Conservation (phyloP, 2,888 invertebrate species). For the Melanotus villosus region DNA sequence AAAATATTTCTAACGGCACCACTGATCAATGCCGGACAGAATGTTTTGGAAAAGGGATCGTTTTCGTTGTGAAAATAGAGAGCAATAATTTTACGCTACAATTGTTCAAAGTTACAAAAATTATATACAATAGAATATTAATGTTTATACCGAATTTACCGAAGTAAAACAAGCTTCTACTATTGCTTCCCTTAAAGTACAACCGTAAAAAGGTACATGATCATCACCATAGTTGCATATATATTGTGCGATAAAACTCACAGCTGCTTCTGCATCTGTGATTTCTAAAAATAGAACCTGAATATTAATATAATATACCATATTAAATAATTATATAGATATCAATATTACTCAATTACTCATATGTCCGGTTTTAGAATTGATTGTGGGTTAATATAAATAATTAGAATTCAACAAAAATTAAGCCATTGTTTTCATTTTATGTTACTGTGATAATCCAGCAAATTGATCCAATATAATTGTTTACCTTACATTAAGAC, state of each 20-base stretch:
- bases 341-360: no score
- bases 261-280: conserved; percentile 51
- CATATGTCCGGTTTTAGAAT: no score
- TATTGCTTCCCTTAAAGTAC: conserved; percentile 53
- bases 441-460: no score
- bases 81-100: conserved; percentile 56
- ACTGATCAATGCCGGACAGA: conserved; percentile 53
- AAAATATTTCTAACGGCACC: conserved; percentile 52
- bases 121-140: no score
- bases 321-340: background rate
- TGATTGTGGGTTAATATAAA: no score
- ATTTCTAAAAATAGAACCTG: conserved; percentile 13
- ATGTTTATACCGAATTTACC: conserved; percentile 29
- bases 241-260: conserved; percentile 52
- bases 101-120: no score
- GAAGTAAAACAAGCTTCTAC: conserved; percentile 27
- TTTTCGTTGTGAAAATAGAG: conserved; percentile 59
- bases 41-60: conserved; percentile 55
- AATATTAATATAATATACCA: background rate
- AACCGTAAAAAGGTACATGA: conserved; percentile 52
- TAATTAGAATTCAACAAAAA: no score
- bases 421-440: no score
- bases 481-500: no score
- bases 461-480: no score
- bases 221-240: conserved; percentile 44